Evolutionary conservation across 2,113 vertebrate species (phyloP).

Genomic region (Marmota flaviventris): DNA sequence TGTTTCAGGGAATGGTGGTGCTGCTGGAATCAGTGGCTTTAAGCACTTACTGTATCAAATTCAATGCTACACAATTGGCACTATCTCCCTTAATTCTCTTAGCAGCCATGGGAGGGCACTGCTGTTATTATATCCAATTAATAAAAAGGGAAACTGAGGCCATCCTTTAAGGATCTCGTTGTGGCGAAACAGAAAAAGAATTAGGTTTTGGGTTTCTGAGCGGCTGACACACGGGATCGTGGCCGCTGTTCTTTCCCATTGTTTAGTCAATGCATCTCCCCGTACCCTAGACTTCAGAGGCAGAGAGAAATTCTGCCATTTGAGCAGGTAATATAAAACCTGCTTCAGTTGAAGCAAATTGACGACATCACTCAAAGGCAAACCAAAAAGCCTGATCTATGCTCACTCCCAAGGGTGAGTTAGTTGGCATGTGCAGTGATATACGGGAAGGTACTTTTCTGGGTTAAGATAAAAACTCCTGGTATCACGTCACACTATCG

Average conservation of each 20-base stretch:
- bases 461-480: constrained; percentile 83
- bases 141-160: constrained; percentile 70
- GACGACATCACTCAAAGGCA: constrained; percentile 80
- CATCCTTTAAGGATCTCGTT: background rate
- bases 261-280: constrained; percentile 4
- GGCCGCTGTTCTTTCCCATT: background rate
- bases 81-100: constrained; percentile 18
- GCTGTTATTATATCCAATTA: background rate
- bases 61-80: background rate
- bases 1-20: background rate
- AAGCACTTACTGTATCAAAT: background rate
- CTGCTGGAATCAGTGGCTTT: background rate
- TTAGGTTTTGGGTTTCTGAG: background rate
- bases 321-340: constrained; percentile 75
- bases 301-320: constrained; percentile 73
- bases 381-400: constrained; percentile 81
- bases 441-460: constrained; percentile 82
- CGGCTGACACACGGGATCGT: background rate
- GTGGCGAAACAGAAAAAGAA: background rate
- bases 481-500: constrained; percentile 78
- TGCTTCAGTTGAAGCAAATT: constrained; percentile 76
- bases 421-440: constrained; percentile 76
- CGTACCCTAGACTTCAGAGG: constrained; percentile 41
- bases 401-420: constrained; percentile 75
- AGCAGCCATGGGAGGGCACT: constrained; percentile 36